Percentiles rank a stretch among this genome's conserved stretches.
These are phyloP conservation scores for Ylistrum balloti DNA, from an alignment of 1,140 invertebrate species.

Conservation along the genomic window DNA sequence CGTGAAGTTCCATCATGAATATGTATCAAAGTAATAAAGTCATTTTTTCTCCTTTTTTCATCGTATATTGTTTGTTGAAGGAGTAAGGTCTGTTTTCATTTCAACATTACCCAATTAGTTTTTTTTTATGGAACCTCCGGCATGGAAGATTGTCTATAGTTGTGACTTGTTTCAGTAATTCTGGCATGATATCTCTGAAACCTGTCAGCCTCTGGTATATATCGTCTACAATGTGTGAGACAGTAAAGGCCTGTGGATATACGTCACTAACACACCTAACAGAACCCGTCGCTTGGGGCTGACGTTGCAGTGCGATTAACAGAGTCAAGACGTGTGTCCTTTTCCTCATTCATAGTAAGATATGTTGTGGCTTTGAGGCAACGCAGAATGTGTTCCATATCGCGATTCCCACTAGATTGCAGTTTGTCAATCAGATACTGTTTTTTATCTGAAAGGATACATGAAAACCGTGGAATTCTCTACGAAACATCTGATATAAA, in stretches of 20 bases:
- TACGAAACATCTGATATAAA: no score
- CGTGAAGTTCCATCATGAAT: no score
- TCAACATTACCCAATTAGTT: no score
- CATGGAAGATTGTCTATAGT: not conserved
- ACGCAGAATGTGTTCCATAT: not conserved
- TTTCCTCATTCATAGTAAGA: not conserved
- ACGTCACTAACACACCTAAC: not conserved
- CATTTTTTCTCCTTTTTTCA: no score
- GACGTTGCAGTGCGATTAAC: not conserved
- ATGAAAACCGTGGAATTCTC: no score
- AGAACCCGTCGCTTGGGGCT: not conserved
- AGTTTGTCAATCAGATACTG: not conserved
- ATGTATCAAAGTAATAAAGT: no score
- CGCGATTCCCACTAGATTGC: not conserved
- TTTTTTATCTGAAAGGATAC: not conserved
- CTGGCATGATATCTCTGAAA: not conserved
- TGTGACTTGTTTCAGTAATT: not conserved
- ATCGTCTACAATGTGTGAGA: not conserved
- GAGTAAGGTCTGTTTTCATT: no score
- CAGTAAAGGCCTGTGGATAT: not conserved
- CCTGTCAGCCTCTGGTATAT: not conserved
- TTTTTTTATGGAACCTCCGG: no score
- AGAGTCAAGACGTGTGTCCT: not conserved
- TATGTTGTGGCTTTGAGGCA: not conserved
- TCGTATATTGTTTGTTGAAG: no score